These are phyloP conservation scores for Morone saxatilis DNA, from an alignment of 2,113 vertebrate species.

Conservation along the genomic window DNA sequence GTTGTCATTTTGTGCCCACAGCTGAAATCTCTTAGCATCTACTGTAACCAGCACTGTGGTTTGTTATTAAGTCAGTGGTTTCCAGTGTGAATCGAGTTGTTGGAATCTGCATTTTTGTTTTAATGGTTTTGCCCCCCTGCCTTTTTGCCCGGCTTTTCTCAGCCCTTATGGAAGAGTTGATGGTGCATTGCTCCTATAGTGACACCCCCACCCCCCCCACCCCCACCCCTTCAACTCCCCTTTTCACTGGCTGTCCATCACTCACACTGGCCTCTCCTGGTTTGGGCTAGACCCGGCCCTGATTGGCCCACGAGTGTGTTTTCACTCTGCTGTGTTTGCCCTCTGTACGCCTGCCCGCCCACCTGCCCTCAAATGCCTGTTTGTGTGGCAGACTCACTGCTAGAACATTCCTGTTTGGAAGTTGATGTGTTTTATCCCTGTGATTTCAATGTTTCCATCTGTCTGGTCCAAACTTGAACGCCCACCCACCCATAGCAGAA, in stretches of 20 bases:
- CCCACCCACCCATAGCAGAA: slow-evolving; percentile 75
- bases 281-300: slow-evolving; percentile 29
- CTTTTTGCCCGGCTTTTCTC: slow-evolving; percentile 66
- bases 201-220: slow-evolving; percentile 6
- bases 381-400: slow-evolving; percentile 73
- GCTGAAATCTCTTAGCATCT: slow-evolving; percentile 85
- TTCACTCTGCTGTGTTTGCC: slow-evolving; percentile 77
- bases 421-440: slow-evolving; percentile 74
- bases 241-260: slow-evolving; percentile 58
- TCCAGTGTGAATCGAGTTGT: slow-evolving; percentile 84
- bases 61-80: slow-evolving; percentile 84
- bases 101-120: slow-evolving; percentile 81
- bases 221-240: neutral
- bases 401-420: slow-evolving; percentile 78
- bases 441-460: slow-evolving; percentile 78
- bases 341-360: slow-evolving; percentile 55
- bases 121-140: slow-evolving; percentile 55
- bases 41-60: slow-evolving; percentile 87
- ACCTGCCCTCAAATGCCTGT: slow-evolving; percentile 86
- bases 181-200: slow-evolving; percentile 71
- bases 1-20: slow-evolving; percentile 86
- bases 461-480: slow-evolving; percentile 67
- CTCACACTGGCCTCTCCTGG: slow-evolving; percentile 47
- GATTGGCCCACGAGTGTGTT: slow-evolving; percentile 29
- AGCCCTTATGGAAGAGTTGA: slow-evolving; percentile 70